Evolutionary conservation across 2,113 vertebrate genomes (phyloP), one percentile per base, ranked within the genome.

Genomic region (Dissostichus mawsoni): DNA sequence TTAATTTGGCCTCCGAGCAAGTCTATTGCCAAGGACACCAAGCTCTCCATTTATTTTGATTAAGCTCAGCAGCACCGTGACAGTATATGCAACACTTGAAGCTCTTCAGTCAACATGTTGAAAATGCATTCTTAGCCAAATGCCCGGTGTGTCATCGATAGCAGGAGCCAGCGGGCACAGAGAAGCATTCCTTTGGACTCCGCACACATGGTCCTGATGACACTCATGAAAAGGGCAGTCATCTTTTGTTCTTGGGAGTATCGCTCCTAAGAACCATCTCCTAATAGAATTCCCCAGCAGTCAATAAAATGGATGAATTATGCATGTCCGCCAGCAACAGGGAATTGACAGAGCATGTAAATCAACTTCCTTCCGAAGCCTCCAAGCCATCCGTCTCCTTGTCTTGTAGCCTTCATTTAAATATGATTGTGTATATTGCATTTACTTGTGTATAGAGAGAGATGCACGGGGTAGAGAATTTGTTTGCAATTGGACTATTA

Each of bases 221-320:
- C 86, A 74, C 82, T 87, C 69, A 72, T 85, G 83, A 91, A 91
- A 90, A 88, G 83, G 69, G 79, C 76, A 87, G 89, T 80, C 85
- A 80, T 89, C 82, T 92, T 91, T 90, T 92, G 87, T 86, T 93
- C 86, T 78, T 45, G 8, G 29, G 77, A 87, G 84, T 80, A 87
- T 93, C 87, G 79, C 69, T 89, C 87, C 36, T 41, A 41, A 8
- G 36, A 41, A 41, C 36, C 68, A 75, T 92, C 87, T 70, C 86
- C 87, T 93, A 92, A 93, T 92, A 93, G 83, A 92, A 94, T 94
- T 85, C 87, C 71, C 78, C 68, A 78, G 84, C 68, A 92, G 89
- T 94, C 93, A 92, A 92, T 94, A 91, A 92, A 88, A 83, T 8
- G 64, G 83, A 93, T 95, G 94, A 93, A 94, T 94, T 91, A 94